These are phyloP conservation scores for Epizoanthus scotinus DNA, from an alignment of 92 coral and sea anemone genomes.

Conservation along the genomic window DNA sequence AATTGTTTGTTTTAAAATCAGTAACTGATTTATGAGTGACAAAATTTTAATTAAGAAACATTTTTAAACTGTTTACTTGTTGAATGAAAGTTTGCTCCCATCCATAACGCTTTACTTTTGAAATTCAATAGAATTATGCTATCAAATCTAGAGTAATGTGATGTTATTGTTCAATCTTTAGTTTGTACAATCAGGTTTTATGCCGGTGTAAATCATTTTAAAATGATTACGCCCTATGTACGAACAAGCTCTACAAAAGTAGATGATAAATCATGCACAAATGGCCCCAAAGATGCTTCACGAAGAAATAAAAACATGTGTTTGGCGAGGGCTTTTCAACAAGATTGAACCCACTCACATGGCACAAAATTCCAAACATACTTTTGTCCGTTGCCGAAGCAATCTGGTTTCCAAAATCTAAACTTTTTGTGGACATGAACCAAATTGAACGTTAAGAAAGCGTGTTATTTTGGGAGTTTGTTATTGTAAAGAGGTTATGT, in stretches of 20 bases:
- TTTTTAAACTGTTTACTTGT: constrained; percentile 4
- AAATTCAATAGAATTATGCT: not conserved
- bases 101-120: not conserved
- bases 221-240: not conserved
- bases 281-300: not conserved
- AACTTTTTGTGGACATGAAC: not conserved
- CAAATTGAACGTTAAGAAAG: constrained; percentile 10
- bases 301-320: not conserved
- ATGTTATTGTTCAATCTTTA: not conserved
- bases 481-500: not conserved
- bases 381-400: constrained; percentile 26
- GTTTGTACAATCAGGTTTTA: not conserved
- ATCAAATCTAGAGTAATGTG: not conserved
- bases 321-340: constrained; percentile 32
- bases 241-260: not conserved
- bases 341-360: constrained; percentile 5
- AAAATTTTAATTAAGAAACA: constrained; percentile 3
- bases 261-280: constrained; percentile 1
- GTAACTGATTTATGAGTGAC: constrained; percentile 6
- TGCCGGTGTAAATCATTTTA: constrained; percentile 24
- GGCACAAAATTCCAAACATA: constrained; percentile 36
- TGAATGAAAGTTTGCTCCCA: not conserved
- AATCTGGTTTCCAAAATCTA: not conserved
- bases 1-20: constrained; percentile 14
- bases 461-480: constrained; percentile 15